phyloP scores from a whole-genome alignment of 2,888 invertebrate genomes.

The Spodoptera picta region DNA sequence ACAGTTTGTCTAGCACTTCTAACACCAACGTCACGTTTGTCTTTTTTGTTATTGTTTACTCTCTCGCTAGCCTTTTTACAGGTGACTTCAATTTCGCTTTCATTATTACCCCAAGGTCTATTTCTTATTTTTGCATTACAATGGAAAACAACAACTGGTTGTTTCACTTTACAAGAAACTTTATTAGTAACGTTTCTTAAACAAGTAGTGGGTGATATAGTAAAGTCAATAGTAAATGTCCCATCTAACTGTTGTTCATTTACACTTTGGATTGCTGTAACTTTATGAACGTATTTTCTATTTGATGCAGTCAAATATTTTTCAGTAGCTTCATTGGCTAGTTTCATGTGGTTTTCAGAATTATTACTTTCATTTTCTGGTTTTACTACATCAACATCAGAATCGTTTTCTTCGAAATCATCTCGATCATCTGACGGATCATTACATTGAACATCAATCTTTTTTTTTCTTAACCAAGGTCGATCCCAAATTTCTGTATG shows the following conservation, averaged over 20 bases:
- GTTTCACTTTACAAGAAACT: conserved; percentile 53
- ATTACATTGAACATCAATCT: conserved; percentile 68
- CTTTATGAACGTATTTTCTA: conserved; percentile 66
- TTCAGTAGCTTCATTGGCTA: conserved; percentile 45
- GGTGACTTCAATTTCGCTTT: conserved; percentile 46
- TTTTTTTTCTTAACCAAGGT: conserved; percentile 44
- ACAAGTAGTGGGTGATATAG: conserved; percentile 61
- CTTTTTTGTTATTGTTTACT: conserved; percentile 9
- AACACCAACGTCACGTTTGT: conserved; percentile 29
- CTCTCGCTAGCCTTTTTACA: conserved; percentile 27
- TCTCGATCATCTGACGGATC: conserved; percentile 1
- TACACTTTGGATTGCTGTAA: conserved; percentile 74
- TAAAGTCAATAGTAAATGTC: conserved; percentile 66
- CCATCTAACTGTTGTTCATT: conserved; percentile 87
- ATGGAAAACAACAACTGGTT: conserved; percentile 47
- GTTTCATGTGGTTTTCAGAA: conserved; percentile 10
- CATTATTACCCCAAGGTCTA: conserved; percentile 1
- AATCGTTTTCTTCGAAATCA: conserved; percentile 14
- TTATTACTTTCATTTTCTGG: conserved; percentile 1
- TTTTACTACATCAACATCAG: conserved; percentile 8
- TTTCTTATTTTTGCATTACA: conserved; percentile 52
- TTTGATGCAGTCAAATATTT: conserved; percentile 55
- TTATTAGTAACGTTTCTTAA: conserved; percentile 40
- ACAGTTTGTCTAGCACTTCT: conserved; percentile 62
- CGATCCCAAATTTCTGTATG: conserved; percentile 43